phyloP scores from a whole-genome alignment of 2,888 invertebrate species.

The Agriopis aurantiaria region DNA sequence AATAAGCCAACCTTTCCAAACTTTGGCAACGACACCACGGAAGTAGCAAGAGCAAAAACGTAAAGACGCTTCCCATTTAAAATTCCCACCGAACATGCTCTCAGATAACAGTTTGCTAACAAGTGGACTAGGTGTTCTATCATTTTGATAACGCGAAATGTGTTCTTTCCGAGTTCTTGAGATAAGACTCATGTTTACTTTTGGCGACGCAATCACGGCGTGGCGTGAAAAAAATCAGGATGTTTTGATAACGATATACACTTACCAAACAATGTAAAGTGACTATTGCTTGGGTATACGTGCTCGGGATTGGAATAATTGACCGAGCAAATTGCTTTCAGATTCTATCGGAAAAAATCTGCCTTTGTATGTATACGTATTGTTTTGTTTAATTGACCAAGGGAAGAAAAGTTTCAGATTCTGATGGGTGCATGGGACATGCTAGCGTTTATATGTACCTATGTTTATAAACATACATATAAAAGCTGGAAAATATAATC shows the following conservation, averaged over 20 bases:
- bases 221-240: slow-evolving; percentile 74
- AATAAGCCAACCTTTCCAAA: slow-evolving; percentile 5
- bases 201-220: slow-evolving; percentile 68
- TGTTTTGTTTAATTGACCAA: too few relatives aligned
- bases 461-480: too few relatives aligned
- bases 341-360: too few relatives aligned
- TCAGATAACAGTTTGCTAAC: slow-evolving; percentile 42
- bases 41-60: slow-evolving; percentile 11
- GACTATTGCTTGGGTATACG: slow-evolving; percentile 10
- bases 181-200: slow-evolving; percentile 77
- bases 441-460: too few relatives aligned
- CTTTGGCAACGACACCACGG: slow-evolving; percentile 15
- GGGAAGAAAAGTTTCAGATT: too few relatives aligned
- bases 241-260: slow-evolving; percentile 65
- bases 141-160: slow-evolving; percentile 70
- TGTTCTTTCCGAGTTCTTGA: slow-evolving; percentile 62
- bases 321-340: not conserved
- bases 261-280: slow-evolving; percentile 55
- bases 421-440: too few relatives aligned
- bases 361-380: too few relatives aligned
- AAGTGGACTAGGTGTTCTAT: slow-evolving; percentile 58
- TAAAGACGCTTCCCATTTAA: slow-evolving; percentile 19
- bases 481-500: too few relatives aligned
- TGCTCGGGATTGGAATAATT: not conserved
- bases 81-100: slow-evolving; percentile 41